Base-by-base conservation (phyloP, 2,888 invertebrate genomes). In the Stomorhina lunata region DNA sequence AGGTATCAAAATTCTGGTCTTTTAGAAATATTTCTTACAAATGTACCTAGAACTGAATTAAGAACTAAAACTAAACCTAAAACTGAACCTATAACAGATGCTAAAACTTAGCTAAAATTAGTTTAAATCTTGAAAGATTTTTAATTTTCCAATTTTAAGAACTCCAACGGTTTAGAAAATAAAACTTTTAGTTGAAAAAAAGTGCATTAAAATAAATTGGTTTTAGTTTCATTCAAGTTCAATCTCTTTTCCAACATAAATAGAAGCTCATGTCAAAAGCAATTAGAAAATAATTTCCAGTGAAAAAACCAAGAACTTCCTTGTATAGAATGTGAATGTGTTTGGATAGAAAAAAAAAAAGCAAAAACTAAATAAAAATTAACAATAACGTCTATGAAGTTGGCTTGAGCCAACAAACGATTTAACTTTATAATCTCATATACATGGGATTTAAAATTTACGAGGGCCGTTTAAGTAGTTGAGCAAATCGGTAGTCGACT, bases 191-290 rank as follows among this genome's bases (percentile, higher is more conserved):
- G n/a, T 65, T 9, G 12, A 17, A 1, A 15, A 17, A 17, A 20
- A 53, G 37, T 40, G 27, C 37, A 20, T 17, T 25, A 22, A 48
- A 53, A 53, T 29, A 15, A 53, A 68, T 53, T 20, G 53, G 37
- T 68, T 68, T 53, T 68, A 20, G 55, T 69, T 69, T 55, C 68
- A 72, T 27, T 61, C 72, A 72, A 61, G 59, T 72, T 48, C 61
- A 72, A 61, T 27, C 4, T 50, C n/a, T 59, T 61, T 17, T 34
- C 10, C 12, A n/a, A n/a, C 32, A 55, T 69, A n/a, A n/a, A n/a
- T 68, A 27, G 29, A 15, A 27, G 37, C 48, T 50, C 61, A 72
- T 61, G 72, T 72, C 50, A 72, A 61, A 72, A 61, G 37, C 48
- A 72, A 72, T 72, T 72, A 72, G 34, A 59, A 72, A 48, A 15